Evolutionary conservation across 2,888 invertebrate species (phyloP).

Genomic region (Nymphalis c-album): DNA sequence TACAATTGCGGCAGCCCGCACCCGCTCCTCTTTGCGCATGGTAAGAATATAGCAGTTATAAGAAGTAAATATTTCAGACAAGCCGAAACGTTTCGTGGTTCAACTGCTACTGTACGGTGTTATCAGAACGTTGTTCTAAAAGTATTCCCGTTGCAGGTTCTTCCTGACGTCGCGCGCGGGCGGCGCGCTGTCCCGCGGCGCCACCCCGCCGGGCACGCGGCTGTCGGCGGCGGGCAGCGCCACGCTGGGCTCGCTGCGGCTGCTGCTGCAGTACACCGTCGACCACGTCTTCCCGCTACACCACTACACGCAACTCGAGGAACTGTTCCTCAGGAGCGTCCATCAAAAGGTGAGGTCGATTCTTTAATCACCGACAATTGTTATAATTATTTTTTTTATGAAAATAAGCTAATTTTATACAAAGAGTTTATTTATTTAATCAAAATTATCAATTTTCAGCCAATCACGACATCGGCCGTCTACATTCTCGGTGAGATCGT

Average conservation of each 20-base stretch:
- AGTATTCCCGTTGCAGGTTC: constrained; percentile 80
- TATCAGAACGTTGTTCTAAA: neutral
- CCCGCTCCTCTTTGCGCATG: constrained; percentile 83
- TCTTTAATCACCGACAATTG: neutral
- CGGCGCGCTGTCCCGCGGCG: constrained; percentile 84
- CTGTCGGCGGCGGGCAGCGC: constrained; percentile 80
- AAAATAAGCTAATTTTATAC: neutral
- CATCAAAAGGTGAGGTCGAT: constrained; percentile 78
- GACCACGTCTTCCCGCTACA: constrained; percentile 93
- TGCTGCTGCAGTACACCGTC: constrained; percentile 93
- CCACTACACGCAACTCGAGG: constrained; percentile 89
- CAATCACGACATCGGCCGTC: constrained; percentile 89
- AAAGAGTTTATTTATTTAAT: neutral
- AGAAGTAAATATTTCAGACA: too few relatives aligned
- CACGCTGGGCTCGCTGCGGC: constrained; percentile 89
- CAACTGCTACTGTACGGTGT: too few relatives aligned
- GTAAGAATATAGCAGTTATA: constrained; percentile 65
- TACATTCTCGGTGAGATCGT: constrained; percentile 93
- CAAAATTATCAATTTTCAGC: constrained; percentile 67
- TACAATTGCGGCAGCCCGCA: constrained; percentile 86
- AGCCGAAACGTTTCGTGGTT: too few relatives aligned
- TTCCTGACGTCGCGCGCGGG: constrained; percentile 80
- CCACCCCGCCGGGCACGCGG: constrained; percentile 88
- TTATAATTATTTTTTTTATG: neutral
- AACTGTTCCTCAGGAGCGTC: constrained; percentile 87